A percentile compares a stretch with the other conserved stretches of the same genome.
phyloP scores from a whole-genome alignment of 2,888 invertebrate genomes.

The Ptycholaimellus sp. region DNA sequence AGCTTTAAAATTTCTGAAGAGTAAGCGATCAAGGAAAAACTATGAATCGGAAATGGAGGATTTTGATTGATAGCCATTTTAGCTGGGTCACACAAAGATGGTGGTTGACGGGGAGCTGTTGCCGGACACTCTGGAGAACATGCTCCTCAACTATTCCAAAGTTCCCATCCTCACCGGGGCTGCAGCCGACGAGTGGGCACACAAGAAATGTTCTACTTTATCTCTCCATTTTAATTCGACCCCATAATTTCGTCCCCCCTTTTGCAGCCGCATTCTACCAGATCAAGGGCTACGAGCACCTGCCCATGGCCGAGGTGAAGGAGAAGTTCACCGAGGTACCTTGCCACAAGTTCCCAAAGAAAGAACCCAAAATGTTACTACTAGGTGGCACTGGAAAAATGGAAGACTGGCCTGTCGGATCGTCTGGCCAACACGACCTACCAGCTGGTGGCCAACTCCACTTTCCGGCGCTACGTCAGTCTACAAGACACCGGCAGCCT shows the following conservation, averaged over 20 bases:
- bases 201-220: constrained; percentile 17
- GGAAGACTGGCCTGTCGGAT: constrained; percentile 9
- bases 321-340: constrained; percentile 18
- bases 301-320: constrained; percentile 13
- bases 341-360: too few relatives aligned
- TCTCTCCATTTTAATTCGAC: not conserved
- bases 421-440: constrained; percentile 19
- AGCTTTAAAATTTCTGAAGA: too few relatives aligned
- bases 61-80: not conserved
- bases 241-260: not conserved
- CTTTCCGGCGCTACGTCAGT: constrained; percentile 13
- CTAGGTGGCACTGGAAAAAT: constrained; percentile 3
- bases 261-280: constrained; percentile 20
- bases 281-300: constrained; percentile 13
- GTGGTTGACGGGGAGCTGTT: constrained; percentile 24
- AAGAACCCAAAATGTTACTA: too few relatives aligned
- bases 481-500: not conserved
- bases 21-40: too few relatives aligned
- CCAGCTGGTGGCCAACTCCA: constrained; percentile 20
- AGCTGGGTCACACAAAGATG: constrained; percentile 24
- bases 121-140: constrained; percentile 12
- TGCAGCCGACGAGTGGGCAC: constrained; percentile 23
- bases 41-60: too few relatives aligned
- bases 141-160: constrained; percentile 14
- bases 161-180: constrained; percentile 24